Evolutionary conservation across 1,140 invertebrate genomes (phyloP), one percentile per base, ranked within the genome.

Genomic region (Drosophila sulfurigaster): DNA sequence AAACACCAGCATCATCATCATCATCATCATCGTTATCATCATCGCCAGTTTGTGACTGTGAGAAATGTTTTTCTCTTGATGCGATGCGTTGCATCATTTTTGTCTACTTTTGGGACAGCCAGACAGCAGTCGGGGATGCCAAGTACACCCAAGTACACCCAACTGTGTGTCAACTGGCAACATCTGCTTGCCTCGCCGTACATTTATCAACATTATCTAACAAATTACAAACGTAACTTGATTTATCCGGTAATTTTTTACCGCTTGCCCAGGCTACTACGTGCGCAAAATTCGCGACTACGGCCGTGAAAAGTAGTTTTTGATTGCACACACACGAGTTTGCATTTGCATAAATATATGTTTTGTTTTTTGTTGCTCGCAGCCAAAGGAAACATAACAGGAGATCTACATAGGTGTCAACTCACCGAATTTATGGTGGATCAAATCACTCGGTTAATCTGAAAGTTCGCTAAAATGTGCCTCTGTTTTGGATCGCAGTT

Each of bases 171-270:
- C 65, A 80, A 78, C 54, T 64, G 65, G 32, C 58, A 57, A 41
- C 41, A n/a, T 43, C 41, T 43, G 74, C 63, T 62, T 62, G 67
- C 41, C 70, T 54, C 56, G 28, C 58, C 83, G 65, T 65, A 74
- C 82, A 91, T 91, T 90, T 91, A 91, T 91, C 82, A 91, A 86
- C 80, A 91, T 91, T 91, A 91, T 88, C 90, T 78, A 91, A 91
- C 90, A 88, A 91, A 91, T 91, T 91, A 91, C 82, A 88, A 82
- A 76, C 90, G 81, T 91, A 91, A 91, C 90, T 91, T 91, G 90
- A 91, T 91, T 91, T 91, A 90, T 91, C 90, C 90, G 90, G 90
- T 90, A 82, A 90, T 91, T 91, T 91, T 71, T 80, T 79, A 64
- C 62, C 49, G 72, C 69, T 70, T 57, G 51, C 16, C 43, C 45